Evolutionary conservation across 2,113 vertebrate species (phyloP), one percentile per base, ranked within the genome.

Genomic region (Macheiramphus alcinus): DNA sequence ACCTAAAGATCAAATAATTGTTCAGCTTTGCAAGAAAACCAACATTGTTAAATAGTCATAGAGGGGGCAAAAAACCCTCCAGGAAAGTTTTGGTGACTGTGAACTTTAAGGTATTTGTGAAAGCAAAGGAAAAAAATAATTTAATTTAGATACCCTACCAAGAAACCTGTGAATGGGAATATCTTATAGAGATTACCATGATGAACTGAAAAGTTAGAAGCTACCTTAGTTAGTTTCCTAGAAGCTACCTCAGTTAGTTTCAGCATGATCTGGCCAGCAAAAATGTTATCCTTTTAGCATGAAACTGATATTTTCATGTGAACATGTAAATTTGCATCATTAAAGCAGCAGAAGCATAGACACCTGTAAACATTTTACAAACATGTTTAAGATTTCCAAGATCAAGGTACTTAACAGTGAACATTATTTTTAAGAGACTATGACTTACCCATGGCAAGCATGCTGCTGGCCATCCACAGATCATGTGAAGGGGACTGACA

Each of bases 401-500:
- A 11, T 34, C 8, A 59, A 43, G 45, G 40, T 71, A 65, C 27
- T 83, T 74, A 22, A 22, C 3, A 58, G 18, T 23, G 32, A 58
- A 36, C 2, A 2, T 50, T 50, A 12, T 62, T 71, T 72, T 23
- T 45, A 23, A 43, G n/a, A 68, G 8, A 11, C 23, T 58, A 7
- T 50, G 53, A 72, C 13, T 43, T 71, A 25, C 14, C 5, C 9
- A 8, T 65, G 65, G 14, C 62, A 70, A 38, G 20, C 14, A 23
- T 50, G 23, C 22, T 93, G 7, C 36, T 17, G 21, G 25, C 40
- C 34, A 34, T n/a, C 22, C 36, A 70, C 31, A 74, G n/a, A 25
- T 65, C 22, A 31, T 1, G 8, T 59, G 56, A 73, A 40, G 29
- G 5, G 13, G 8, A 68, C 0, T 2, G 48, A 43, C 2, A 5